Evolutionary conservation across 2,888 invertebrate genomes (phyloP).

Genomic region (Phyllotreta cruciferae): DNA sequence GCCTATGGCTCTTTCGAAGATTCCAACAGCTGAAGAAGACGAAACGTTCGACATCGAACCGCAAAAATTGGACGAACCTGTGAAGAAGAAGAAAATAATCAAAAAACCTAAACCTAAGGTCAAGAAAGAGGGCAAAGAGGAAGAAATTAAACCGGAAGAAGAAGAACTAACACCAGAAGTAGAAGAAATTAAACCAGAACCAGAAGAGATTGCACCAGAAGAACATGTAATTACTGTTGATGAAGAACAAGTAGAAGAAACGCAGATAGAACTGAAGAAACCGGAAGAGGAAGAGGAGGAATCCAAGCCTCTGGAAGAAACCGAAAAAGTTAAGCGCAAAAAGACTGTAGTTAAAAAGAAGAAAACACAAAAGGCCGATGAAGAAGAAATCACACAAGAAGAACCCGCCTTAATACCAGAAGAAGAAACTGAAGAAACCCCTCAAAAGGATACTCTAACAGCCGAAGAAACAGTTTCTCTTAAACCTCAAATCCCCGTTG

Average conservation of each 20-base stretch:
- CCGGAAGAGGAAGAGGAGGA: conserved; percentile 40
- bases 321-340: conserved; percentile 40
- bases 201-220: conserved; percentile 46
- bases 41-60: conserved; percentile 50
- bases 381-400: conserved; percentile 16
- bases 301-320: conserved; percentile 48
- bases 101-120: conserved; percentile 41
- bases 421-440: conserved; percentile 43
- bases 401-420: conserved; percentile 49
- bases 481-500: conserved; percentile 55
- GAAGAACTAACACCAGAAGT: conserved; percentile 19
- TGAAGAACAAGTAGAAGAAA: conserved; percentile 47
- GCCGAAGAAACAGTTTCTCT: conserved; percentile 43
- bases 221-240: conserved; percentile 31
- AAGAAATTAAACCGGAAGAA: conserved; percentile 30
- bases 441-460: conserved; percentile 29
- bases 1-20: conserved; percentile 45
- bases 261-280: conserved; percentile 37
- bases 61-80: conserved; percentile 54
- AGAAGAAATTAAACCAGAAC: conserved; percentile 20
- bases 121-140: conserved; percentile 36
- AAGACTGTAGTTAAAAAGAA: conserved; percentile 49
- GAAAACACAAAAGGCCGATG: conserved; percentile 44
- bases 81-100: conserved; percentile 45
- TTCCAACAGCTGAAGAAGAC: conserved; percentile 41